phyloP scores from a whole-genome alignment of 2,797 vertebrate species.

The Poeciliopsis infans region DNA sequence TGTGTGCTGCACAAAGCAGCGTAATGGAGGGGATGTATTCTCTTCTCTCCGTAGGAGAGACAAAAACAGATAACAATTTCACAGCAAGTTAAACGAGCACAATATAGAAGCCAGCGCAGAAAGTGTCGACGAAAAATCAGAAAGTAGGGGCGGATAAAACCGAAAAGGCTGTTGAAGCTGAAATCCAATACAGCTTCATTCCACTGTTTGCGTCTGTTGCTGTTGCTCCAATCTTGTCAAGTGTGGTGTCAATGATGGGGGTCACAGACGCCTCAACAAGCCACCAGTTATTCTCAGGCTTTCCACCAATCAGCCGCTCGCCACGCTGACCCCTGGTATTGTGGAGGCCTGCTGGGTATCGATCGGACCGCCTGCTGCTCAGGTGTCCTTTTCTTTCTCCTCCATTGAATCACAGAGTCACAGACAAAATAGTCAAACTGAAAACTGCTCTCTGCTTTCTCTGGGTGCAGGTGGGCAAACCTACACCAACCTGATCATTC shows the following conservation, averaged over 20 bases:
- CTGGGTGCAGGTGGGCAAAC: constrained; percentile 39
- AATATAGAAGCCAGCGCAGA: constrained; percentile 20
- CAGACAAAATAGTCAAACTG: constrained; percentile 28
- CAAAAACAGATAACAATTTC: constrained; percentile 45
- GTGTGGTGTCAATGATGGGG: constrained; percentile 52
- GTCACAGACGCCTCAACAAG: constrained; percentile 40
- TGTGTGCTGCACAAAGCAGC: constrained; percentile 17
- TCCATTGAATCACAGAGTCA: constrained; percentile 30
- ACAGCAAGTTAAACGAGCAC: constrained; percentile 53
- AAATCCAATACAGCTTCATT: constrained; percentile 50
- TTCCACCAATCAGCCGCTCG: constrained; percentile 55
- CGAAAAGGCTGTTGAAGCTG: constrained; percentile 32
- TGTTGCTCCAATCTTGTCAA: constrained; percentile 47
- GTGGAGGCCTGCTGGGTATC: constrained; percentile 50
- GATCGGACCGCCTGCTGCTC: constrained; percentile 54
- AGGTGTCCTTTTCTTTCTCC: constrained; percentile 57
- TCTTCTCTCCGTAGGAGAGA: constrained; percentile 35
- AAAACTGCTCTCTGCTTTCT: constrained; percentile 54
- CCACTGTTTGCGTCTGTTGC: constrained; percentile 30
- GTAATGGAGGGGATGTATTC: constrained; percentile 32
- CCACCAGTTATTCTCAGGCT: constrained; percentile 54
- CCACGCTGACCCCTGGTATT: constrained; percentile 51
- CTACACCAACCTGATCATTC: constrained; percentile 15
- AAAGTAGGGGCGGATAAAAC: constrained; percentile 36
- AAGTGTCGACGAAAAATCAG: constrained; percentile 24